Percentiles rank a stretch among this genome's conserved stretches.
phyloP scores from a whole-genome alignment of 1,140 invertebrate genomes.

The Lamellibrachia luymesi region DNA sequence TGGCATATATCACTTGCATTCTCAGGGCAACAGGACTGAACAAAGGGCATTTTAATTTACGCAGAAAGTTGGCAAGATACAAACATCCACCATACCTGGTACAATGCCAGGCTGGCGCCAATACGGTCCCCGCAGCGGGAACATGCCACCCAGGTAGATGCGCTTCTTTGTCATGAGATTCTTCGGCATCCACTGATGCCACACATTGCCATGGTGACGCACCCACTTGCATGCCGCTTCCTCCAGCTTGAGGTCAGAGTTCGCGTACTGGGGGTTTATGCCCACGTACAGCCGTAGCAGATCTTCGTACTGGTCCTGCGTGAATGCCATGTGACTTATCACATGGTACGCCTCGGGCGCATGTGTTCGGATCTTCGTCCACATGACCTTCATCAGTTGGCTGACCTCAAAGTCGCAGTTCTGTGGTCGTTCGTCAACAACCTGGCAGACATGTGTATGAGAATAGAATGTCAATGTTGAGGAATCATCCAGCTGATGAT shows the following conservation, averaged over 20 bases:
- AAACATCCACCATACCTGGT: slow-evolving; percentile 1
- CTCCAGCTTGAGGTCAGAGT: slow-evolving; percentile 23
- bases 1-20: no score
- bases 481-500: neutral
- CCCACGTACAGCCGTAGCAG: slow-evolving; percentile 59
- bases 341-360: slow-evolving; percentile 55
- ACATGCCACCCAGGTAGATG: slow-evolving; percentile 74
- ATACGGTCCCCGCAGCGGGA: slow-evolving; percentile 65
- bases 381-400: slow-evolving; percentile 69
- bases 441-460: slow-evolving; percentile 54
- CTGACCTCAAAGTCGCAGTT: slow-evolving; percentile 45
- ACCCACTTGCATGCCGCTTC: slow-evolving; percentile 73
- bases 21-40: no score
- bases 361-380: slow-evolving; percentile 60
- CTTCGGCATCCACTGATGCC: slow-evolving; percentile 62
- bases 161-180: slow-evolving; percentile 59
- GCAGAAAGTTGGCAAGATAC: no score
- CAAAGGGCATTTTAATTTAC: no score
- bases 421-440: slow-evolving; percentile 9
- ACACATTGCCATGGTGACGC: slow-evolving; percentile 58
- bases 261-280: slow-evolving; percentile 21
- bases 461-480: neutral
- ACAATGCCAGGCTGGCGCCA: slow-evolving; percentile 66
- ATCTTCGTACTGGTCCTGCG: slow-evolving; percentile 60
- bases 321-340: slow-evolving; percentile 63